phyloP scores from a whole-genome alignment of 2,113 vertebrate species.

The Mustela nigripes region DNA sequence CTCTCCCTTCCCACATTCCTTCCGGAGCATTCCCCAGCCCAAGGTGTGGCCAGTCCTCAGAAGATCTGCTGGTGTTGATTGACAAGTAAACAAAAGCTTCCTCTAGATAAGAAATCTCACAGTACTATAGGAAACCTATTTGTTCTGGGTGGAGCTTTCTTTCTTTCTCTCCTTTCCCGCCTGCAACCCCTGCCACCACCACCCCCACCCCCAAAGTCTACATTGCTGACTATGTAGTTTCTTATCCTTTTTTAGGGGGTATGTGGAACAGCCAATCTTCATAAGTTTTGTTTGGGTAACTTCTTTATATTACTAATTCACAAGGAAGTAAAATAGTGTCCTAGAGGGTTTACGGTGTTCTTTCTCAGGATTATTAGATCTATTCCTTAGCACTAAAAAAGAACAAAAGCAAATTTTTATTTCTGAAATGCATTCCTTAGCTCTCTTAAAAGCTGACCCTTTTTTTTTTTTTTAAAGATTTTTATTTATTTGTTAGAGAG shows the following conservation, averaged over 20 bases:
- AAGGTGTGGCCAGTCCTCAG: conserved; percentile 64
- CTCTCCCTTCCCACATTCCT: conserved; percentile 79
- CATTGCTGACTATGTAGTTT: conserved; percentile 81
- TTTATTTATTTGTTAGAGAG: too few relatives aligned
- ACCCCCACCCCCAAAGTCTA: neutral
- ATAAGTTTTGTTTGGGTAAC: conserved; percentile 78
- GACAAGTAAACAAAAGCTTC: conserved; percentile 81
- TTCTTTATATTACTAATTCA: conserved; percentile 48
- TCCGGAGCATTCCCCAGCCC: conserved; percentile 73
- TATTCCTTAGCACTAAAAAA: neutral
- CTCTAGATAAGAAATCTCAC: conserved; percentile 72
- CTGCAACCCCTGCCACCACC: neutral
- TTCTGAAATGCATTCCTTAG: neutral
- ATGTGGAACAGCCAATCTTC: neutral
- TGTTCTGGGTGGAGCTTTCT: conserved; percentile 50
- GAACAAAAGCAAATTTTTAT: neutral
- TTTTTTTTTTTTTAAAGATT: too few relatives aligned
- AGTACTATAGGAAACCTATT: conserved; percentile 57
- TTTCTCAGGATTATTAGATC: neutral
- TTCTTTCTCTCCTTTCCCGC: neutral
- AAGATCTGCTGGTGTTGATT: conserved; percentile 83
- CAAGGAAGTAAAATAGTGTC: conserved; percentile 18
- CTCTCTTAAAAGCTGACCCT: neutral
- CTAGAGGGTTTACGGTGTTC: neutral
- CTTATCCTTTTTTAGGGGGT: conserved; percentile 72